Conservation (phyloP, 2,113 vertebrate species). For the Petromus typicus region DNA sequence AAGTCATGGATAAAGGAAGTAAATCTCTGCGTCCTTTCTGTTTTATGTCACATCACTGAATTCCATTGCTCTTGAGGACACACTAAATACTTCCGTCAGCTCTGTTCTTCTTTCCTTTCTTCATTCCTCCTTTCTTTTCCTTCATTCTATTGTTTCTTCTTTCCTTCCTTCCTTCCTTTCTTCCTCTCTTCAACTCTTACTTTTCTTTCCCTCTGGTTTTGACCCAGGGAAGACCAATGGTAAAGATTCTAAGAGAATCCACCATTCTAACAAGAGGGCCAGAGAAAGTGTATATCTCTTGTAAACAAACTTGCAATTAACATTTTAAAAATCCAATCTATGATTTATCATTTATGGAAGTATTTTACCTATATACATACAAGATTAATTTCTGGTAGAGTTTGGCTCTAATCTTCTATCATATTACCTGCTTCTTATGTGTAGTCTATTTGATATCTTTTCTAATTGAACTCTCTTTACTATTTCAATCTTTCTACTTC, state of each 20-base stretch:
- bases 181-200: accelerated
- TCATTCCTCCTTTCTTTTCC: neutral
- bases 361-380: neutral
- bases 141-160: neutral
- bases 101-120: neutral
- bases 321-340: neutral
- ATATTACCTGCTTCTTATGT: neutral
- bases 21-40: neutral
- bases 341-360: neutral
- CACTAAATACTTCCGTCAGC: neutral
- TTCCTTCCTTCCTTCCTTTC: neutral
- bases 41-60: neutral
- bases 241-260: neutral
- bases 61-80: neutral
- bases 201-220: neutral
- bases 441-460: neutral
- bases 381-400: neutral
- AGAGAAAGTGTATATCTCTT: neutral
- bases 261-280: neutral
- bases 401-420: neutral
- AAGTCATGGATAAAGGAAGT: neutral
- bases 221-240: neutral
- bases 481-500: neutral
- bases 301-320: neutral
- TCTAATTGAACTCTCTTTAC: neutral